phyloP scores from a whole-genome alignment of 2,797 vertebrate species.

The Macropodus opercularis region DNA sequence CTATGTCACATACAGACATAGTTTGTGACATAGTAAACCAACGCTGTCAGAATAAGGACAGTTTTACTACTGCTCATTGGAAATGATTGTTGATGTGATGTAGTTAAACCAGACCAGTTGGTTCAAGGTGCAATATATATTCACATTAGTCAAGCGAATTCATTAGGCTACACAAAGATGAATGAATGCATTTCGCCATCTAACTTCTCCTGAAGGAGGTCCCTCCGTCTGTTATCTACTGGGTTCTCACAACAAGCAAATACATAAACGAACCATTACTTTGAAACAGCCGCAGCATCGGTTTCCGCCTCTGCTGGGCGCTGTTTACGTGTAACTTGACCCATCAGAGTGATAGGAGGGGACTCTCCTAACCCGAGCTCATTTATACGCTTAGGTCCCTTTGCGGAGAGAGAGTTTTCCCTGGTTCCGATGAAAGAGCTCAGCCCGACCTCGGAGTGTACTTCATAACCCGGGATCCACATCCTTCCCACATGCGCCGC shows the following conservation, averaged over 20 bases:
- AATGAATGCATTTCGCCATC: too few relatives aligned
- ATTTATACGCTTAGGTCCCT: constrained; percentile 24
- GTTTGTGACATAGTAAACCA: too few relatives aligned
- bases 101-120: background rate
- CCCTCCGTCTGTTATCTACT: too few relatives aligned
- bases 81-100: background rate
- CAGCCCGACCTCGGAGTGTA: constrained; percentile 20
- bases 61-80: too few relatives aligned
- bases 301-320: constrained; percentile 1
- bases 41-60: too few relatives aligned
- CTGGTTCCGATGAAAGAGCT: constrained; percentile 58
- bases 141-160: too few relatives aligned
- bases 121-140: too few relatives aligned
- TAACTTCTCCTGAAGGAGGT: too few relatives aligned
- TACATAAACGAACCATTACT: constrained; percentile 61
- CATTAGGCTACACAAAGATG: too few relatives aligned
- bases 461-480: constrained; percentile 24
- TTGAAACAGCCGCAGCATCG: background rate
- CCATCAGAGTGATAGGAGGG: constrained; percentile 38
- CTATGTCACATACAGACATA: too few relatives aligned
- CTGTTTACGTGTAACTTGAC: constrained; percentile 27
- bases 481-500: constrained; percentile 53
- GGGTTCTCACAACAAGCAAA: too few relatives aligned
- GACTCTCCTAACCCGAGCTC: constrained; percentile 40
- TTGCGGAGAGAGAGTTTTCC: background rate